Base-by-base conservation (phyloP, 1,140 invertebrate species). In the Pogonognathellus flavescens region DNA sequence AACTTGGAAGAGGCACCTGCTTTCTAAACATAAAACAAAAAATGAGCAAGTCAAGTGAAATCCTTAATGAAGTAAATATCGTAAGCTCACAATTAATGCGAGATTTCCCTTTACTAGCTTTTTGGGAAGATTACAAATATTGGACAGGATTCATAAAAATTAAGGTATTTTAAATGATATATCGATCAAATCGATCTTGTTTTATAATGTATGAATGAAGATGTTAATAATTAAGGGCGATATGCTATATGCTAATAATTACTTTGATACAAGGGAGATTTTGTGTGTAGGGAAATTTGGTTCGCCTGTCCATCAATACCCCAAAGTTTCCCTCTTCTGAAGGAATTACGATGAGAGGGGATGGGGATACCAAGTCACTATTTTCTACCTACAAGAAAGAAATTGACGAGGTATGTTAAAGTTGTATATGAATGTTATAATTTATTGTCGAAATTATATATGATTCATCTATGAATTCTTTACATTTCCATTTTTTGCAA, bases 131-230 rank as follows among this genome's bases (percentile, higher is more conserved):
- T 5, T 11, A 11, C n/a, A 70, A 66, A 80, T 57, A 20, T 55
- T 86, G 85, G 85, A 31, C 62, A 11, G 85, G 85, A 14, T 86
- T 86, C 20, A 18, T 86, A 18, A 13, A 18, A 22, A 18, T 83
- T 1, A 41, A 82, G 16, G 84, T 85, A 72, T 25, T 20, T 13
- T n/a, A 14, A 31, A 8, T 16, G 3, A n/a, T 57, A 31, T 25
- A 57, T 9, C 53, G 62, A 60, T 49, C 57, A 16, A 11, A 4
- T 20, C 3, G 5, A 50, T 6, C 41, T 76, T 1, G 13, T 53
- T 14, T 13, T 84, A 1, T 25, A 72, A 18, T 9, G 9, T 50
- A 72, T 41, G 6, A 52, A 60, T 7, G 20, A 50, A 49, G 16
- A 18, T 20, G 4, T 25, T 84, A 57, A n/a, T n/a, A n/a, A n/a